A percentile compares a stretch with the other conserved stretches of the same genome.
Conservation (phyloP, 2,888 invertebrate species). For the Bombyx huttoni region DNA sequence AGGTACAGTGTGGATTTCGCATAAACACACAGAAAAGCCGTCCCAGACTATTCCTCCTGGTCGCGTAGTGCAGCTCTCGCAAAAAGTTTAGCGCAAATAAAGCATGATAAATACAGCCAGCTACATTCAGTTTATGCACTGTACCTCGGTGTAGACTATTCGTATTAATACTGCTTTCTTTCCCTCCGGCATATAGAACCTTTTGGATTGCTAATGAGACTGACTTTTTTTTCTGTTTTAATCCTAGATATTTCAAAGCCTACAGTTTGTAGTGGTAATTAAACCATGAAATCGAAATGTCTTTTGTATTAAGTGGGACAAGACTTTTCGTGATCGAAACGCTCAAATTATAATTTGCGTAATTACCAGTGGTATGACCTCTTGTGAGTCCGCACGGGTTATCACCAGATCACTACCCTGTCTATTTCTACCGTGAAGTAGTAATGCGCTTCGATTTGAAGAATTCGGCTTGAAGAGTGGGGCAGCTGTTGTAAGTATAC, state of each 20-base stretch:
- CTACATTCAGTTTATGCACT: slow-evolving; percentile 1
- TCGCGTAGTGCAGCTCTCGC: slow-evolving; percentile 9
- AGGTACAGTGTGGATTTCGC: slow-evolving; percentile 13
- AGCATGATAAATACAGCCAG: slow-evolving; percentile 13
- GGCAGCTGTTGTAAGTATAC: too few species aligned
- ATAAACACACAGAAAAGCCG: slow-evolving; percentile 11
- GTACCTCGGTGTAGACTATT: neutral
- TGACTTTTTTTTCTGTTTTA: slow-evolving; percentile 9
- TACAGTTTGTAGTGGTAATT: neutral
- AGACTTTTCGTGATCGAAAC: too few species aligned
- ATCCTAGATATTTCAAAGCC: too few species aligned
- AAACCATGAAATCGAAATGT: too few species aligned
- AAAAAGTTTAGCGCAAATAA: slow-evolving; percentile 19
- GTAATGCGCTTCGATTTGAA: too few species aligned
- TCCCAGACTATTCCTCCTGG: slow-evolving; percentile 8
- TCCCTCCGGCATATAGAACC: slow-evolving; percentile 5
- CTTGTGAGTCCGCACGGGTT: too few species aligned
- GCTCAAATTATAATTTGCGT: too few species aligned
- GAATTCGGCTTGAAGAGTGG: too few species aligned
- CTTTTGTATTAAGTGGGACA: too few species aligned
- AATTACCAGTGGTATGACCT: too few species aligned
- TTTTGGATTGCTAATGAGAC: slow-evolving; percentile 10
- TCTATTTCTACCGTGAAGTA: too few species aligned
- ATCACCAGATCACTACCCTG: too few species aligned
- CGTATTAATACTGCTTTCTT: slow-evolving; percentile 9